Evolutionary conservation across 2,888 invertebrate genomes (phyloP), one percentile per base, ranked within the genome.

Genomic region (Scelioninae gen. 2): DNA sequence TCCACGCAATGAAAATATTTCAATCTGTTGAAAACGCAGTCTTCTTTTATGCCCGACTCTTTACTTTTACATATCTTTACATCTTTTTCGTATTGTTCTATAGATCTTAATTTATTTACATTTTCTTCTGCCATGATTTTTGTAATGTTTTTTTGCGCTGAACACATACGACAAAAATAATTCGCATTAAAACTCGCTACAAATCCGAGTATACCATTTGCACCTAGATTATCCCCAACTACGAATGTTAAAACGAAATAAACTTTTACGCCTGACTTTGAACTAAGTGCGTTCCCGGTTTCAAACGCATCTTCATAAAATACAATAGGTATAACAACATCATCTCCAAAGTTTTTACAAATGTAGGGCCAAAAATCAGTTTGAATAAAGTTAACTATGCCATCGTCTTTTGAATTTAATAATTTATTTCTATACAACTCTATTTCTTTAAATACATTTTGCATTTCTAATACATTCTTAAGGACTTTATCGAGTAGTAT

Each of bases 161-260:
- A 46, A 11, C 70, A 70, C 2, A 70, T 48, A 6, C 70, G 39
- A 35, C 70, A 71, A 18, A 52, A 70, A 41, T 33, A 31, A 7
- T 69, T 16, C 0, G 72, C 67, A 4, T 11, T 11, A 15, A 76
- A 76, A 15, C 65, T 58, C 37, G 69, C 72, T 1, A 53, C 41
- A 22, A 67, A 76, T 1, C 70, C 72, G 0, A 72, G 28, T 5
- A 72, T 25, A 2, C 52, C 22, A 33, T 74, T 76, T 3, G 31
- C 13, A 6, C 72, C 69, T 15, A 74, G 50, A 45, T 74, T 72
- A 37, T 74, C 74, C 3, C 74, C 72, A 15, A 76, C 18, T 3
- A 76, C 25, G 15, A 50, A 55, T 15, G 39, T 33, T 10, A 71
- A 22, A 5, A 58, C 53, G 18, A 76, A 68, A 58, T 58, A 64